Evolutionary conservation across 2,888 invertebrate species (phyloP), one percentile per base, ranked within the genome.

Genomic region (Camponotus fellah): DNA sequence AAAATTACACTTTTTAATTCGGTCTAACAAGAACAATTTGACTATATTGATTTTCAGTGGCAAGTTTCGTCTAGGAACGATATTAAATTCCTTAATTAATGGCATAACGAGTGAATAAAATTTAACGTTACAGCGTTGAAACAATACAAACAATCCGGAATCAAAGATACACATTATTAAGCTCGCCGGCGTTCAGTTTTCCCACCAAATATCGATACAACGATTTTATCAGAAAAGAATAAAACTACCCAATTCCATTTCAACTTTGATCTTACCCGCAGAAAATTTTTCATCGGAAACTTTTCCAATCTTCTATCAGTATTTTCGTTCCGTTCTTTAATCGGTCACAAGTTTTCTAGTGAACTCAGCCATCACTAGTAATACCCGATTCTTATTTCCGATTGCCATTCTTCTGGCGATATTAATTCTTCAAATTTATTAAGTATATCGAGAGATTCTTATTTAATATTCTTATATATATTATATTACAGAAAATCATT

Each of bases 261-360:
- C 60, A 80, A 80, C 79, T 80, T 72, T 26, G 26, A 71, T 34
- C 12, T 80, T 72, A 80, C 37, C 37, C 26, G 26, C 72, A 60
- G 72, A 72, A 72, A 80, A 80, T 80, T 80, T 80, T 80, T 80
- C 79, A 80, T 80, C 60, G 37, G 12, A 72, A 80, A 80, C 79
- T 80, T 80, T 80, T 80, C 74, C 79, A 80, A 80, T 80, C 79
- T 80, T 80, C 60, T 46, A 46, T 72, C 79, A 80, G 79, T 72
- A 80, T 80, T 79, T 69, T 77, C 43, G 56, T 68, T 71, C 60
- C 56, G 32, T 79, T 72, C 43, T 37, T 72, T 79, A 79, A 79
- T 72, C 74, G 72, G 46, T 79, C 72, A 37, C 21, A 60, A 71
- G 60, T 46, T 79, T 79, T 79, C 74, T 46, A 46, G 58, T n/a